These are phyloP conservation scores for Glaucopsyche alexis DNA, from an alignment of 2,888 invertebrate species.

Conservation along the genomic window DNA sequence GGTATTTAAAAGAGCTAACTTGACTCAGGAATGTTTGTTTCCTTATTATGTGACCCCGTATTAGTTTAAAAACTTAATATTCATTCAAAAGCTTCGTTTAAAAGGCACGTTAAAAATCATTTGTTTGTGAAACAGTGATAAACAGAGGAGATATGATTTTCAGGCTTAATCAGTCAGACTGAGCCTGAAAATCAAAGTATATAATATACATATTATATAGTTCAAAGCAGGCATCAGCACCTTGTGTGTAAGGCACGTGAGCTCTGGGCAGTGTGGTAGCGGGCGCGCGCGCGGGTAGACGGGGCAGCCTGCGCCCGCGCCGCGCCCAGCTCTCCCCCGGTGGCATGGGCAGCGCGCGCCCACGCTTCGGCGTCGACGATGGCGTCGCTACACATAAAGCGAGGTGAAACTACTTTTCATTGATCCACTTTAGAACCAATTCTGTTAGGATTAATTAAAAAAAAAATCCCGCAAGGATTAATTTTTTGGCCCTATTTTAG, in stretches of 20 bases:
- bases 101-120: too few species aligned
- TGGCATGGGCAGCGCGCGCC: constrained; percentile 64
- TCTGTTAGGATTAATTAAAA: too few species aligned
- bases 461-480: not conserved
- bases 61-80: too few species aligned
- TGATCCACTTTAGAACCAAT: not conserved
- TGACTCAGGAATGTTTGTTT: too few species aligned
- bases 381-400: constrained; percentile 61
- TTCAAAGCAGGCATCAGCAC: constrained; percentile 44
- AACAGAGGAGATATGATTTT: too few species aligned
- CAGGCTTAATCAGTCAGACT: too few species aligned
- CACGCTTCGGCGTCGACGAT: constrained; percentile 72
- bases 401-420: constrained; percentile 6
- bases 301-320: constrained; percentile 65
- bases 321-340: constrained; percentile 67
- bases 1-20: too few species aligned
- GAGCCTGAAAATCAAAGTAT: too few species aligned
- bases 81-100: too few species aligned
- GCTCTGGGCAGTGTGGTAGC: constrained; percentile 49
- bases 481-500: not conserved
- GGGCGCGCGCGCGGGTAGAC: constrained; percentile 57
- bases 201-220: not conserved
- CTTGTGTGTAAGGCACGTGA: constrained; percentile 74
- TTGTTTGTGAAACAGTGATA: too few species aligned
- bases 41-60: too few species aligned